Evolutionary conservation across 2,888 invertebrate genomes (phyloP), one percentile per base, ranked within the genome.

Genomic region (Sicus ferrugineus): DNA sequence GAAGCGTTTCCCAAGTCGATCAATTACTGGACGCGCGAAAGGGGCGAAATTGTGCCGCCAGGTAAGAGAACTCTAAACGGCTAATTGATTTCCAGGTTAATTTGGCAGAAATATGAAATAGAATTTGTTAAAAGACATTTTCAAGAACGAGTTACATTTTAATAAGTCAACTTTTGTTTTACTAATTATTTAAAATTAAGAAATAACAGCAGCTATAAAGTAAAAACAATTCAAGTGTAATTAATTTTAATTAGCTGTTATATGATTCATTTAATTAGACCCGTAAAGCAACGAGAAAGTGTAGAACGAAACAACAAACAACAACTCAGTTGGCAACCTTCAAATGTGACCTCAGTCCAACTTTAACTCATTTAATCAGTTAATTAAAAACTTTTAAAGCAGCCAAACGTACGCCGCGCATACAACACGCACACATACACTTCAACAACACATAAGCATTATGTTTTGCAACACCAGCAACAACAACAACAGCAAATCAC

Each of bases 1-100:
- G 94, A 94, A 78, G 94, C 94, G 1, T 93, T 89, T 84, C 95
- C 95, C 2, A 93, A 92, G 81, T 93, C 94, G 34, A 93, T 94
- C 76, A 94, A 93, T 85, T 94, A 94, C 83, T 95, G 94, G 95
- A 85, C 84, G 21, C 88, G 91, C 76, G 91, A 92, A 77, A 88
- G 87, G 46, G 92, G 92, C 38, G 92, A 92, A 80, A 93, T 93
- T 71, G 90, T 92, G 75, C 90, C 92, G 69, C 90, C 91, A 78
- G 92, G 93, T 93, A 86, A 88, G 88, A 26, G 14, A n/a, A 9
- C 28, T 16, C 11, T 42, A 16, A 42, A 4, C 42, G n/a, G n/a
- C n/a, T n/a, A n/a, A n/a, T n/a, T n/a, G n/a, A n/a, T n/a, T n/a
- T n/a, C n/a, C n/a, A n/a, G n/a, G n/a, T n/a, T n/a, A n/a, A n/a